A percentile compares a stretch with the other conserved stretches of the same genome.
Conservation (phyloP, 2,888 invertebrate species). For the Xylocampa areola region DNA sequence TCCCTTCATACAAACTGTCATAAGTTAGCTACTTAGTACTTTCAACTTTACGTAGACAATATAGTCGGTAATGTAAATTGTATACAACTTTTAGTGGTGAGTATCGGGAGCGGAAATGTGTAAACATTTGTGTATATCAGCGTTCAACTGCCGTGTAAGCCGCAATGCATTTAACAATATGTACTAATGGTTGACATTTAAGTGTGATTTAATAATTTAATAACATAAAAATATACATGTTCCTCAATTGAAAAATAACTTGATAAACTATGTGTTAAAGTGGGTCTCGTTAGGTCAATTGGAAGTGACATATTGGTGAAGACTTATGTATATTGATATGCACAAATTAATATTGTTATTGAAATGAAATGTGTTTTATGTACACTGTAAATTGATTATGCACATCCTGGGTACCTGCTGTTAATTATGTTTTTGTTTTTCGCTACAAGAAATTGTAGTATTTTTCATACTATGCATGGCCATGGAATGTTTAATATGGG, state of each 20-base stretch:
- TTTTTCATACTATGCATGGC: conserved; percentile 84
- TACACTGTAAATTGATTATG: conserved; percentile 84
- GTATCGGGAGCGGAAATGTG: conserved; percentile 30
- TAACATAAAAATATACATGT: conserved; percentile 50
- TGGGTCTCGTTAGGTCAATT: conserved; percentile 72
- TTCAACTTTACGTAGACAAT: conserved; percentile 43
- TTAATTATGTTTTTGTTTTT: conserved; percentile 74
- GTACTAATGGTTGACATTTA: conserved; percentile 83
- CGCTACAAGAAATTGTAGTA: conserved; percentile 78
- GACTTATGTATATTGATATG: conserved; percentile 68
- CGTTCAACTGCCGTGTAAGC: conserved; percentile 79
- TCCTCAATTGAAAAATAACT: conserved; percentile 57
- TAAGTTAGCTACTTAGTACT: conserved; percentile 57
- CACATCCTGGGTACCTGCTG: conserved; percentile 82
- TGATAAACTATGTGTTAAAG: conserved; percentile 55
- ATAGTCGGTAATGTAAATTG: conserved; percentile 28
- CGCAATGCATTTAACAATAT: conserved; percentile 85
- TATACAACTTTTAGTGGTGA: conserved; percentile 29
- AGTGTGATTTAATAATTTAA: conserved; percentile 59
- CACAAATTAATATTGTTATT: conserved; percentile 65
- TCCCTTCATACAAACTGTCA: conserved; percentile 73
- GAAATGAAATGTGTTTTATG: conserved; percentile 68
- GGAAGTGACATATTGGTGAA: conserved; percentile 77
- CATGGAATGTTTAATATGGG: conserved; percentile 78
- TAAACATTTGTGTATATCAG: conserved; percentile 55